phyloP scores from a whole-genome alignment of 2,888 invertebrate species.

The Tipula vernalis region DNA sequence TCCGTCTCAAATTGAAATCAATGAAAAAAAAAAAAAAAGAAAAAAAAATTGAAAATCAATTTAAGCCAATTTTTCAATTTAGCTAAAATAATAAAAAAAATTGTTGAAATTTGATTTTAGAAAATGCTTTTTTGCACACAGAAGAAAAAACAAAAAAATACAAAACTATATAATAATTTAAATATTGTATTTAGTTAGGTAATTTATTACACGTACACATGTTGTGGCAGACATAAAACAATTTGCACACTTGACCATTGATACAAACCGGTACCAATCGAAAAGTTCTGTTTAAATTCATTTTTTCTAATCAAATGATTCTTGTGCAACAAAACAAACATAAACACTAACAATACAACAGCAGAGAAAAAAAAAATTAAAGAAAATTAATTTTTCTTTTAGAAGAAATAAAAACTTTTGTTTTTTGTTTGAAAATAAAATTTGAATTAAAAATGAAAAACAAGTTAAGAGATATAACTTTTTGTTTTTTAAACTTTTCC shows the following conservation, averaged over 20 bases:
- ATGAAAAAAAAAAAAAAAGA: neutral
- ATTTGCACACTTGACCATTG: neutral
- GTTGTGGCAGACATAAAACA: neutral
- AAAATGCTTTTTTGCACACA: neutral
- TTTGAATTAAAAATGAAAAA: neutral
- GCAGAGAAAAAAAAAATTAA: neutral
- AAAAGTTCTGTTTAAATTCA: neutral
- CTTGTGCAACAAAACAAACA: neutral
- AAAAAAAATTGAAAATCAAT: neutral
- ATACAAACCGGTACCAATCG: neutral
- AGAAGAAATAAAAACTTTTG: neutral
- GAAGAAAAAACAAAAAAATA: neutral
- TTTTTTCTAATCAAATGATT: neutral
- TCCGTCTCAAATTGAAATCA: neutral
- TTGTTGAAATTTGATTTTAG: neutral
- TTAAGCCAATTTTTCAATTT: slow-evolving; percentile 4
- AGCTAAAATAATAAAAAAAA: neutral
- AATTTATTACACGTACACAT: neutral
- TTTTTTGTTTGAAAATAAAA: neutral
- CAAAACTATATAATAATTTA: neutral
- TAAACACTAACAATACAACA: neutral
- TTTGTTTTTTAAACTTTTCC: neutral
- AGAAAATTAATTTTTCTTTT: neutral
- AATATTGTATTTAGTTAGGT: neutral
- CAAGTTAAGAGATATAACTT: slow-evolving; percentile 4